Conservation (phyloP, 2,888 invertebrate genomes). For the Acrobasis suavella region DNA sequence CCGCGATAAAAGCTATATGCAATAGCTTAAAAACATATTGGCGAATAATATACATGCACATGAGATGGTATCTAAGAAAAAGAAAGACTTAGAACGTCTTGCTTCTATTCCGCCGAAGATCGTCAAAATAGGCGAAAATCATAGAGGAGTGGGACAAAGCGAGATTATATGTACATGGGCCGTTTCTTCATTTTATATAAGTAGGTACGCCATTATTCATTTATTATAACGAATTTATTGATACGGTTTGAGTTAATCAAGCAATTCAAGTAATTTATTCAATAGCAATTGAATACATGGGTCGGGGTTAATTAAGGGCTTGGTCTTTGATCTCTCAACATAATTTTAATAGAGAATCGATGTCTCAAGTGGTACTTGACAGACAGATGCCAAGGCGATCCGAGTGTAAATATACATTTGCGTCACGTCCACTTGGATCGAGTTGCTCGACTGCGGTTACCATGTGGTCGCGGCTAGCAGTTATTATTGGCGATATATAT, state of each 20-base stretch:
- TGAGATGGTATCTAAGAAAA: too few species aligned
- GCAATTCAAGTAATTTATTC: slow-evolving; percentile 20
- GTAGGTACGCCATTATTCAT: neutral
- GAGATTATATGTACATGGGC: too few species aligned
- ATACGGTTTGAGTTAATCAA: slow-evolving; percentile 5
- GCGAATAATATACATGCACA: too few species aligned
- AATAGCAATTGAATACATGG: slow-evolving; percentile 23
- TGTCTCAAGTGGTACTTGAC: slow-evolving; percentile 29
- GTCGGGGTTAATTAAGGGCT: slow-evolving; percentile 30
- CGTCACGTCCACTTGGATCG: slow-evolving; percentile 23
- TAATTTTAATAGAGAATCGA: slow-evolving; percentile 32
- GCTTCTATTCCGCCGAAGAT: too few species aligned
- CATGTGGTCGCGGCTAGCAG: slow-evolving; percentile 30
- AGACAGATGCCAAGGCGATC: slow-evolving; percentile 18
- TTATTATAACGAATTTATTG: slow-evolving; percentile 6
- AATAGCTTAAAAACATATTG: too few species aligned
- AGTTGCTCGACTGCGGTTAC: slow-evolving; percentile 36
- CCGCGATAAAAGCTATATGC: too few species aligned
- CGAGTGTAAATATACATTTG: slow-evolving; percentile 23
- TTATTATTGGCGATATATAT: slow-evolving; percentile 10
- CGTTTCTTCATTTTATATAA: too few species aligned
- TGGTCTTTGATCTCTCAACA: slow-evolving; percentile 36
- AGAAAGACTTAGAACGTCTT: too few species aligned
- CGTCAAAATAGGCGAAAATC: too few species aligned
- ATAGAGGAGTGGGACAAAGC: too few species aligned